Base-by-base conservation (phyloP, 2,797 vertebrate genomes). In the Manis javanica region DNA sequence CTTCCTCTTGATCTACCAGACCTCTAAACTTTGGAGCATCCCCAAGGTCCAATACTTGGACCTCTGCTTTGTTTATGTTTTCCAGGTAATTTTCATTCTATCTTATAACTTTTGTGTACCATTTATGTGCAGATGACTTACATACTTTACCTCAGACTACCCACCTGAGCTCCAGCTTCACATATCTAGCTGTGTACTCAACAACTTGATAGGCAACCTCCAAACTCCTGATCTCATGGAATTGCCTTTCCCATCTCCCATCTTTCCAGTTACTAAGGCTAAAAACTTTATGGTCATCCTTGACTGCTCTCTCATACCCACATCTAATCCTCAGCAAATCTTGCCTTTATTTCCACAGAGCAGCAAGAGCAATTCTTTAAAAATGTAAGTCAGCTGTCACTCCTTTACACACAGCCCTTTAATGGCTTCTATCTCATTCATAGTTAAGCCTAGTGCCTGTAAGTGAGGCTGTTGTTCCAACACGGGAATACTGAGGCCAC, bases 41-140 rank as follows among this genome's bases (percentile, higher is more conserved):
- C 42, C 57, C 34, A 83, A 84, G 21, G 11, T 29, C 13, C 37
- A 53, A 7, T 72, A 61, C 7, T 68, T 34, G 34, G n/a, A 84
- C 21, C 42, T 94, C 53, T 94, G 64, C 72, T 88, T 92, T 82
- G 29, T 71, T 78, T 46, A 87, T 19, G 72, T 87, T 81, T 95
- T 21, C 37, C 8, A 39, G 24, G 37, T 85, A 18, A n/a, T 57
- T 95, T 82, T 64, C 46, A 64, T 92, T 86, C 31, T 71, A 4
- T 55, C 26, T 92, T 31, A 59, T 86, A 84, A 93, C 34, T 91
- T 95, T 75, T 84, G 63, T 89, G 85, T 87, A 72, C n/a, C 24
- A 74, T 63, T 87, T 85, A 61, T 89, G 81, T 69, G 53, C 59
- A 37, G 19, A 72, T 87, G 42, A 81, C 31, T 74, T 61, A 72